Base-by-base conservation (phyloP, 1,140 invertebrate species). In the Micrasema minimum region DNA sequence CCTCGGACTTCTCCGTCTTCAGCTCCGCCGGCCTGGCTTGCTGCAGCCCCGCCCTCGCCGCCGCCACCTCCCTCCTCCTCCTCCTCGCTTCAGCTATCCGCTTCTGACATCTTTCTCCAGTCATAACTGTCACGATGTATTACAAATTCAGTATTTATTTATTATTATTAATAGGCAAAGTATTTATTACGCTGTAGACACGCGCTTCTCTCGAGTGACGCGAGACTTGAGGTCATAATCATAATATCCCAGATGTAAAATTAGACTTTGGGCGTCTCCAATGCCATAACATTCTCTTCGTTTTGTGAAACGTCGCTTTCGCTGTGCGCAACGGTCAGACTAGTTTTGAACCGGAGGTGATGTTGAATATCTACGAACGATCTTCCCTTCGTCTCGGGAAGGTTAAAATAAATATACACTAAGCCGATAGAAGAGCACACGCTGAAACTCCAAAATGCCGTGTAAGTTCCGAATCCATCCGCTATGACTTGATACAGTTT, bases 331-430 rank as follows among this genome's bases (percentile, higher is more conserved):
- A 81, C 81, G 68, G 6, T 46, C 10, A 55, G 48, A 43, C 38
- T 67, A 9, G 37, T 55, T 37, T 82, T 81, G 31, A 81, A 76
- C 23, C 76, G 72, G 7, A 85, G 75, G 57, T 82, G 79, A 6
- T 80, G 79, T 69, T 85, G 83, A 67, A 85, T 85, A 68, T 76
- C 78, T 4, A 81, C 88, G 45, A 94, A 86, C 0, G 90, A 89
- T 78, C 92, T 93, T 10, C 91, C 91, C 81, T 94, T 95, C 0
- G 93, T 96, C 82, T 96, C 93, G 0, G 93, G 92, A 18, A 94
- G 83, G 45, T 86, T 85, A 2, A 86, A 80, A 20, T 89, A 80
- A 48, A 90, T 87, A 76, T 90, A 93, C 14, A 90, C 64, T 0
- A 90, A 77, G 6, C 90, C 87, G 2, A 89, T 46, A 0, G 89